Evolutionary conservation across 2,113 vertebrate species (phyloP).

Genomic region (Oophaga pumilio): DNA sequence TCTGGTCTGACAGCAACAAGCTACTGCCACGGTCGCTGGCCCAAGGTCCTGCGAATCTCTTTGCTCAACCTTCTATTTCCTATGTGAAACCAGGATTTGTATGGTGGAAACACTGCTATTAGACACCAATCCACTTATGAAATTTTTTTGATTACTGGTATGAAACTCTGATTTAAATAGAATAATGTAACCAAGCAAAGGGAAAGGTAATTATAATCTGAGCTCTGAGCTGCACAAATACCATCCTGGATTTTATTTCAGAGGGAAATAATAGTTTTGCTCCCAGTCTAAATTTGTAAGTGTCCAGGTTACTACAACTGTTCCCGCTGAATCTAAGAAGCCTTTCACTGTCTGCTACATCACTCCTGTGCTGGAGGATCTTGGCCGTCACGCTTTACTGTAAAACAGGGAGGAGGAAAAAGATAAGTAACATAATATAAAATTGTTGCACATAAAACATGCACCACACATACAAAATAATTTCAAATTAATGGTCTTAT

Average conservation of each 20-base stretch:
- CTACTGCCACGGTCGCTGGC: no score
- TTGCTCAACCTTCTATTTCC: not conserved
- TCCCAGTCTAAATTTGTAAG: not conserved
- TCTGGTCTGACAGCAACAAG: no score
- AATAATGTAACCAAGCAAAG: not conserved
- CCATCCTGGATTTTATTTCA: not conserved
- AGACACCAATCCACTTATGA: not conserved
- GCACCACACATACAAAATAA: no score
- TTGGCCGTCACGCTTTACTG: constrained; percentile 65
- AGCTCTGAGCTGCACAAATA: not conserved
- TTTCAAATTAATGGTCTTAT: not conserved
- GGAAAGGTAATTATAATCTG: not conserved
- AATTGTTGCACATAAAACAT: no score
- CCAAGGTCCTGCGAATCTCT: no score
- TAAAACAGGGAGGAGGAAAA: not conserved
- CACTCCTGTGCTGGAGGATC: constrained; percentile 61
- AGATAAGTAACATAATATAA: not conserved
- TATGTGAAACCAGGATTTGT: not conserved
- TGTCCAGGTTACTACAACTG: not conserved
- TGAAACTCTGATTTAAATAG: not conserved
- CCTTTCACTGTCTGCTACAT: not conserved
- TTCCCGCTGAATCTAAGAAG: not conserved
- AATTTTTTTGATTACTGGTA: no score
- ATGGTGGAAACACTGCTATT: not conserved
- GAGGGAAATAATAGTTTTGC: not conserved